A percentile compares a stretch with the other conserved stretches of the same genome.
These are phyloP conservation scores for Rotaria macrura DNA, from an alignment of 2,888 invertebrate genomes.

Conservation along the genomic window DNA sequence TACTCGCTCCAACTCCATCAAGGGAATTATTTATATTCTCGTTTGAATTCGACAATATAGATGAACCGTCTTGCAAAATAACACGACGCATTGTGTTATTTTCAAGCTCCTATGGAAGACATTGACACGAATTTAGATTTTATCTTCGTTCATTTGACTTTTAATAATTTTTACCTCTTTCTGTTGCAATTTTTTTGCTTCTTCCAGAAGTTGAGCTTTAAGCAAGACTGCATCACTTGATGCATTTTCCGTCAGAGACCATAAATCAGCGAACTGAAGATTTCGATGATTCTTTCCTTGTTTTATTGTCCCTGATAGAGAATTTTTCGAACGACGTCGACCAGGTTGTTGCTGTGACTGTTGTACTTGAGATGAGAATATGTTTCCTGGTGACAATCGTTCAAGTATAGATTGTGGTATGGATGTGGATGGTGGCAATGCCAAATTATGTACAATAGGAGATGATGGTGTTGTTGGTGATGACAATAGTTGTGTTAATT, in stretches of 20 bases:
- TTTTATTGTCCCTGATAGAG: background rate
- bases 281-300: background rate
- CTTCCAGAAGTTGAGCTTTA: background rate
- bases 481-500: background rate
- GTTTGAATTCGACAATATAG: background rate
- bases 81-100: background rate
- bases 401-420: slow-evolving; percentile 1
- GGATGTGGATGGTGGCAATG: background rate
- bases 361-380: background rate
- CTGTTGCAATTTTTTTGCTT: background rate
- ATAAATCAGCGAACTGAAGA: background rate
- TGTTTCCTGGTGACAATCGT: background rate
- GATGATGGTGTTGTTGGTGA: background rate
- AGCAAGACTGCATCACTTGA: background rate
- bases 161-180: background rate
- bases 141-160: background rate
- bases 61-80: background rate
- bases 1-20: background rate
- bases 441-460: background rate
- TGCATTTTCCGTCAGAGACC: background rate
- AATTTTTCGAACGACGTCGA: background rate
- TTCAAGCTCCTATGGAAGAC: background rate
- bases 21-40: background rate
- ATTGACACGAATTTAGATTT: background rate
- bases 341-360: background rate